A percentile compares a stretch with the other conserved stretches of the same genome.
Conservation (phyloP, 2,113 vertebrate genomes). For the Actenoides lindsayi region DNA sequence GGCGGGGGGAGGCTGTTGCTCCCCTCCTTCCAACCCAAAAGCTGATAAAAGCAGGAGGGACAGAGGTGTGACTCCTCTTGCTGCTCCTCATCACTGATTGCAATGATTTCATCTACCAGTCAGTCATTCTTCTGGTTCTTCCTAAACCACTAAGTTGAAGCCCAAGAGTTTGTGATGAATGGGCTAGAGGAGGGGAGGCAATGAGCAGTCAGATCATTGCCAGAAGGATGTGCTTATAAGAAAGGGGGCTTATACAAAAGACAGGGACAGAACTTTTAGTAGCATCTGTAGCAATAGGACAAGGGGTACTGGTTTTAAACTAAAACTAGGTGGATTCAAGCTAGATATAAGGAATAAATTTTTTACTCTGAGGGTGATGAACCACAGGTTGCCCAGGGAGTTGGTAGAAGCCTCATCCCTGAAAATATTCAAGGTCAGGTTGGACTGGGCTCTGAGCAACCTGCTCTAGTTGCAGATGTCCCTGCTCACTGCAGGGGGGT, state of each 20-base stretch:
- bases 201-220: rapidly evolving
- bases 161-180: background rate
- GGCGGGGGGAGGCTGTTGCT: background rate
- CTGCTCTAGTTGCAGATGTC: background rate
- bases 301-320: background rate
- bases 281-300: background rate
- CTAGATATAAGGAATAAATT: background rate
- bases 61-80: background rate
- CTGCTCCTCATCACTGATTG: background rate
- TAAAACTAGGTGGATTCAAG: background rate
- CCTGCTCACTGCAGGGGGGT: background rate
- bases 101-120: background rate
- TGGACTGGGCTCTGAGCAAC: background rate
- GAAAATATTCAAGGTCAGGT: background rate
- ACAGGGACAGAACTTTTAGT: background rate
- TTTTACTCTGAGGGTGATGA: background rate
- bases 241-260: background rate
- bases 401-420: background rate
- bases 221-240: background rate
- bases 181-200: background rate
- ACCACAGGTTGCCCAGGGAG: background rate
- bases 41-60: background rate
- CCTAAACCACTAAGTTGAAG: background rate
- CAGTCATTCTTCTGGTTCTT: background rate
- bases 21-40: background rate